These are phyloP conservation scores for Eupithecia insigniata DNA, from an alignment of 2,888 invertebrate species.

Conservation along the genomic window DNA sequence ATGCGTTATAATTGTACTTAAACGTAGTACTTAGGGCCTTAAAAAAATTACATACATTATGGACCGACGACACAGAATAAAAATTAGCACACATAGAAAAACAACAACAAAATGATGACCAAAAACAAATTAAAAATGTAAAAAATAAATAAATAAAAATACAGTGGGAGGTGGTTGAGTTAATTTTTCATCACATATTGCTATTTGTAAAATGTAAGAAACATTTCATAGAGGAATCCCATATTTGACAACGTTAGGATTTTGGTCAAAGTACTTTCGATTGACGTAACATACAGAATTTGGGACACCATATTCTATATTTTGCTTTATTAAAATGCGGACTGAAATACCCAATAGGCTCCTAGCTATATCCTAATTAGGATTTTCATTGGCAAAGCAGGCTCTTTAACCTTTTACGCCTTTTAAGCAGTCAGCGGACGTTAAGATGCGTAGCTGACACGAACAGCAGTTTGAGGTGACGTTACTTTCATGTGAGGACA, in stretches of 20 bases:
- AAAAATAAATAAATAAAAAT: no score
- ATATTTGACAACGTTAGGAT: no score
- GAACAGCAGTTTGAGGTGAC: constrained; percentile 43
- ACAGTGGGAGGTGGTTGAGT: not conserved
- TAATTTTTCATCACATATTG: not conserved
- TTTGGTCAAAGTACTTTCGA: not conserved
- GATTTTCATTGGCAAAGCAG: constrained; percentile 5
- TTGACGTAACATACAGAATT: not conserved
- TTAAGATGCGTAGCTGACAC: constrained; percentile 46
- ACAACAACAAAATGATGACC: no score
- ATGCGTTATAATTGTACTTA: no score
- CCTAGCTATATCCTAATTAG: constrained; percentile 16
- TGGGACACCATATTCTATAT: not conserved
- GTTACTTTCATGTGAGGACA: constrained; percentile 58
- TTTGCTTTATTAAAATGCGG: not conserved
- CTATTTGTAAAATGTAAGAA: not conserved
- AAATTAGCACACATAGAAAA: no score
- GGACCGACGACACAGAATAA: no score
- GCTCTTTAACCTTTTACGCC: constrained; percentile 32
- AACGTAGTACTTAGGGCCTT: no score
- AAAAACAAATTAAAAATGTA: no score
- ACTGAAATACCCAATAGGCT: not conserved
- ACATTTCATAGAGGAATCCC: not conserved
- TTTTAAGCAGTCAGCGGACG: constrained; percentile 35
- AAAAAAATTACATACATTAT: no score